These are phyloP conservation scores for Empis livida DNA, from an alignment of 2,888 invertebrate genomes.

Conservation along the genomic window DNA sequence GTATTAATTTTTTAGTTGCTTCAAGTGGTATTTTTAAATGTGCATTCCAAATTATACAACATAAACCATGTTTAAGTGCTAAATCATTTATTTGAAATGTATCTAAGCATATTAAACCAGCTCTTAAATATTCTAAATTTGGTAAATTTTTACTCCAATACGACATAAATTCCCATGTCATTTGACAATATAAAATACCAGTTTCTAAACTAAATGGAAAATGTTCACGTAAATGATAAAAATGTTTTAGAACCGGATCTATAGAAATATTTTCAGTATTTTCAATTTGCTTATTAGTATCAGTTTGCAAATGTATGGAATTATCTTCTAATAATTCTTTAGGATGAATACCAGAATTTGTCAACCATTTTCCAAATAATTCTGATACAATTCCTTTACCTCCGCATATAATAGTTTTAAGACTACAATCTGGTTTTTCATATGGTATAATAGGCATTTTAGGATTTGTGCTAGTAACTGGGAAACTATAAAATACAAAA, in stretches of 20 bases:
- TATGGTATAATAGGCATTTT: constrained; percentile 42
- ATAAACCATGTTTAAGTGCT: constrained; percentile 58
- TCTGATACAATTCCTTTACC: constrained; percentile 79
- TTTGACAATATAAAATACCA: constrained; percentile 67
- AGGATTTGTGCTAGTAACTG: constrained; percentile 20
- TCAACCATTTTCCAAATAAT: constrained; percentile 76
- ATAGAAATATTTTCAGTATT: background rate
- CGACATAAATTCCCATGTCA: constrained; percentile 84
- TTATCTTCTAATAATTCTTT: constrained; percentile 39
- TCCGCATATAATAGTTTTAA: constrained; percentile 49
- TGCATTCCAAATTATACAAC: constrained; percentile 77
- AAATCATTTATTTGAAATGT: constrained; percentile 25
- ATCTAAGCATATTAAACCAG: constrained; percentile 56
- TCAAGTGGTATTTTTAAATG: constrained; percentile 73
- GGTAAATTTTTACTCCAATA: constrained; percentile 72
- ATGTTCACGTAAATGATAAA: constrained; percentile 53
- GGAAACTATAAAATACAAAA: constrained; percentile 17
- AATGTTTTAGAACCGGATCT: constrained; percentile 44
- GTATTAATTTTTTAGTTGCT: constrained; percentile 58
- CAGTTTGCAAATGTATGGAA: background rate
- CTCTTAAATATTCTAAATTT: constrained; percentile 49
- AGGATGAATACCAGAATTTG: constrained; percentile 57
- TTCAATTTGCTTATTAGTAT: constrained; percentile 7
- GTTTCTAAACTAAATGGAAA: constrained; percentile 78
- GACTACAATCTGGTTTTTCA: constrained; percentile 46